phyloP scores from a whole-genome alignment of 2,797 vertebrate species.

The Falco novaeseelandiae region DNA sequence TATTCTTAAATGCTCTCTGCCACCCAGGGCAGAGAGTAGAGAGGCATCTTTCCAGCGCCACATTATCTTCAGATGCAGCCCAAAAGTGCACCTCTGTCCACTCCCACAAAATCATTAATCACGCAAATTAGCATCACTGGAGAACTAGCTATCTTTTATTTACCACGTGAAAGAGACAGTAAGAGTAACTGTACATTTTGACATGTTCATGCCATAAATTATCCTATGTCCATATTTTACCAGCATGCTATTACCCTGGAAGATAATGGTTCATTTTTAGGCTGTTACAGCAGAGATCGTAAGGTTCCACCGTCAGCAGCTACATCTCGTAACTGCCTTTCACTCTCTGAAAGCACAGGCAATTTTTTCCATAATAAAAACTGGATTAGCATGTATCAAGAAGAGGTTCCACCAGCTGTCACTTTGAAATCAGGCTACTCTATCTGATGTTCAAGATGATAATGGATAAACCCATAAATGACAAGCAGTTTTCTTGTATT shows the following conservation, averaged over 20 bases:
- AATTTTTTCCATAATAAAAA: slow-evolving; percentile 99
- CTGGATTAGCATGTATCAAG: slow-evolving; percentile 98
- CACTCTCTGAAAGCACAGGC: slow-evolving; percentile 86
- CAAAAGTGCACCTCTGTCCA: background rate
- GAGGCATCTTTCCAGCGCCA: background rate
- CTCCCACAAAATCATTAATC: background rate
- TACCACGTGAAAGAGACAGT: background rate
- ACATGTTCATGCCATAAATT: slow-evolving; percentile 64
- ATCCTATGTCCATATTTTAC: slow-evolving; percentile 63
- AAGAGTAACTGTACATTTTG: background rate
- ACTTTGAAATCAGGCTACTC: slow-evolving; percentile 92
- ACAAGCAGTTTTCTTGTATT: slow-evolving; percentile 80
- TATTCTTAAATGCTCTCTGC: accelerated
- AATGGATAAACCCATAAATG: slow-evolving; percentile 88
- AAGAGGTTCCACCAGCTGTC: slow-evolving; percentile 96
- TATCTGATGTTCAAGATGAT: slow-evolving; percentile 84
- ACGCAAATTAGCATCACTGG: accelerated
- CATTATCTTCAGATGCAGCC: accelerated
- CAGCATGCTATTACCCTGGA: slow-evolving; percentile 70
- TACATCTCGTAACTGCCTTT: slow-evolving; percentile 83
- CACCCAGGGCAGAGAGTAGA: background rate
- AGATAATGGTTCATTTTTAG: slow-evolving; percentile 78
- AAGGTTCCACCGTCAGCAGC: slow-evolving; percentile 82
- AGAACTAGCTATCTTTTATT: background rate
- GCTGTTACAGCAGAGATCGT: slow-evolving; percentile 73